A percentile compares a stretch with the other conserved stretches of the same genome.
Evolutionary conservation across 2,888 invertebrate species (phyloP).

Genomic region (Sphecodes monilicornis): DNA sequence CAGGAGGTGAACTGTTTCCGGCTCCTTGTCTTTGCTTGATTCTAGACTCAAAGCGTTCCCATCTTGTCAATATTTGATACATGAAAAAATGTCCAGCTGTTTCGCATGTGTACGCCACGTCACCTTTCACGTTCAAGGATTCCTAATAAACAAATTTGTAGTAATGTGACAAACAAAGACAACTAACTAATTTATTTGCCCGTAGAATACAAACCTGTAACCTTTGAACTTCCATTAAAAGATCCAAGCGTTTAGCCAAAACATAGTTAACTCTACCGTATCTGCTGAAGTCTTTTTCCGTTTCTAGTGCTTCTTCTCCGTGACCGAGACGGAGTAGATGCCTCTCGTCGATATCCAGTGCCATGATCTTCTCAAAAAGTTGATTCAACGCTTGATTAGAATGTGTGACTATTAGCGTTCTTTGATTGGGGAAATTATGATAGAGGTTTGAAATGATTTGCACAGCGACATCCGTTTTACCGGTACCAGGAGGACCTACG

Average conservation of each 20-base stretch:
- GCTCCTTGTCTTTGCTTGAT: slow-evolving; percentile 85
- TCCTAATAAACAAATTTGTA: slow-evolving; percentile 80
- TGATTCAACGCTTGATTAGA: slow-evolving; percentile 99
- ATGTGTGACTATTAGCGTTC: slow-evolving; percentile 99
- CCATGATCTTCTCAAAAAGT: slow-evolving; percentile 99
- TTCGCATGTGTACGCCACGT: slow-evolving; percentile 98
- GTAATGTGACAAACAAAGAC: not conserved
- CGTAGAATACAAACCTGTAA: slow-evolving; percentile 87
- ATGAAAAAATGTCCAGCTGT: slow-evolving; percentile 99
- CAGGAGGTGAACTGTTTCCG: slow-evolving; percentile 76
- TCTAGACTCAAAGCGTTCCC: slow-evolving; percentile 93
- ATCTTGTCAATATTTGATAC: slow-evolving; percentile 95
- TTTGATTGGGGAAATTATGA: slow-evolving; percentile 99
- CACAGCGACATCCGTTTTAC: slow-evolving; percentile 99
- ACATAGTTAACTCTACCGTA: slow-evolving; percentile 99
- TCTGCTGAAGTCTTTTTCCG: slow-evolving; percentile 99
- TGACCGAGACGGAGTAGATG: slow-evolving; percentile 99
- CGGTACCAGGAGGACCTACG: slow-evolving; percentile 97
- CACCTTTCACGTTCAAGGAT: slow-evolving; percentile 93
- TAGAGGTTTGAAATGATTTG: slow-evolving; percentile 99
- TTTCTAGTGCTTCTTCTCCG: slow-evolving; percentile 99
- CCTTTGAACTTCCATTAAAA: slow-evolving; percentile 94
- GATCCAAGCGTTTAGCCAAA: slow-evolving; percentile 95
- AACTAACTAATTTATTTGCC: not conserved
- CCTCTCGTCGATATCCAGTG: slow-evolving; percentile 98